Evolutionary conservation across 2,888 invertebrate genomes (phyloP).

Genomic region (Bruchidius siliquastri): DNA sequence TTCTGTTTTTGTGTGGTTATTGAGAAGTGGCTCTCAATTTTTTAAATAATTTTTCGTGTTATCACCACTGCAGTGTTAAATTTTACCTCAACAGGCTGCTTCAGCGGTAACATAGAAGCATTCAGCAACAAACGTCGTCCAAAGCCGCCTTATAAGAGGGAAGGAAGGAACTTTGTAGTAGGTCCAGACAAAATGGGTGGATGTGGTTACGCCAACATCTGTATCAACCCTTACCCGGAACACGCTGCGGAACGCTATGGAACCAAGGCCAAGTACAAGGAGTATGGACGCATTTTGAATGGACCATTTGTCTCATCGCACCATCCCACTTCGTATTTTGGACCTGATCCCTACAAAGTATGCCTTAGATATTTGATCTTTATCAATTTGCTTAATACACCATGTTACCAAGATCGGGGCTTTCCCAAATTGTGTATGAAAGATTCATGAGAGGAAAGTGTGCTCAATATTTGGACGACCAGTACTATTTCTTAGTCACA

Average conservation of each 20-base stretch:
- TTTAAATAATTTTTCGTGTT: too few species aligned
- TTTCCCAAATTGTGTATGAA: too few species aligned
- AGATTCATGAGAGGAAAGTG: too few species aligned
- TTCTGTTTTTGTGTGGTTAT: too few species aligned
- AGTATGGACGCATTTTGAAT: slow-evolving; percentile 27
- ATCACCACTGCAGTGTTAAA: neutral
- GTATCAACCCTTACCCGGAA: slow-evolving; percentile 49
- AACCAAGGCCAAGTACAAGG: slow-evolving; percentile 29
- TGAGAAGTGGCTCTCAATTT: too few species aligned
- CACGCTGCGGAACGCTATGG: slow-evolving; percentile 34
- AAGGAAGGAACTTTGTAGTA: slow-evolving; percentile 31
- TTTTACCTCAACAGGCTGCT: slow-evolving; percentile 35
- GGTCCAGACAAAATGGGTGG: slow-evolving; percentile 50
- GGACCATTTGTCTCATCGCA: slow-evolving; percentile 34
- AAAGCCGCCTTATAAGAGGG: slow-evolving; percentile 19
- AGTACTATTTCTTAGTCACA: too few species aligned
- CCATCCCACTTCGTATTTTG: slow-evolving; percentile 42
- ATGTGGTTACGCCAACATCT: slow-evolving; percentile 51
- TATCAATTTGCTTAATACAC: too few species aligned
- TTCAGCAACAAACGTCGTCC: slow-evolving; percentile 29
- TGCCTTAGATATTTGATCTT: neutral
- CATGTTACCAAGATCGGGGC: too few species aligned
- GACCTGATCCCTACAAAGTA: slow-evolving; percentile 40
- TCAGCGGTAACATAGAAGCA: slow-evolving; percentile 38
- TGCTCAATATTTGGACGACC: too few species aligned